Evolutionary conservation across 1,140 invertebrate species (phyloP).

Genomic region (Saccostrea echinata): DNA sequence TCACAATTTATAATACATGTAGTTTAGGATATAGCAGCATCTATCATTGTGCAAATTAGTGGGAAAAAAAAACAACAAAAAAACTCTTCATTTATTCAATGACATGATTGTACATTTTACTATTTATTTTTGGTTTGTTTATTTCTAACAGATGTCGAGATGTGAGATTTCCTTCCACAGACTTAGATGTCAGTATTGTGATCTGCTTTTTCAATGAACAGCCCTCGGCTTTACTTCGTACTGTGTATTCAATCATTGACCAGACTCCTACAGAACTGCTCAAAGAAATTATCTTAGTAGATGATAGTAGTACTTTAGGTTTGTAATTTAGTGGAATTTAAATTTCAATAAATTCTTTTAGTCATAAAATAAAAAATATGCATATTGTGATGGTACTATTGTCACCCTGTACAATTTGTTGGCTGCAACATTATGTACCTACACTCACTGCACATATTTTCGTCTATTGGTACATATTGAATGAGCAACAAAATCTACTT

Average conservation of each 20-base stretch:
- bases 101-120: background rate
- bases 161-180: slow-evolving; percentile 58
- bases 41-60: no score
- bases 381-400: no score
- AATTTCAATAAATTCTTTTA: no score
- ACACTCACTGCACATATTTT: no score
- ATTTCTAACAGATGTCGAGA: slow-evolving; percentile 67
- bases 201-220: slow-evolving; percentile 96
- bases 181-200: slow-evolving; percentile 85
- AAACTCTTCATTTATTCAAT: background rate
- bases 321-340: slow-evolving; percentile 78
- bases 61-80: background rate
- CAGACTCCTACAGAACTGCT: slow-evolving; percentile 89
- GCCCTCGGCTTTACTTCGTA: slow-evolving; percentile 90
- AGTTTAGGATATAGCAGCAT: no score
- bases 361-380: no score
- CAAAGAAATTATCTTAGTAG: slow-evolving; percentile 92
- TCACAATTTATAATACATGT: no score
- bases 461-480: no score
- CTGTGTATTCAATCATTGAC: slow-evolving; percentile 93
- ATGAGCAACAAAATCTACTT: no score
- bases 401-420: no score
- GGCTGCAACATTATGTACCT: no score
- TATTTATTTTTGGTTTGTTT: background rate
- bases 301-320: slow-evolving; percentile 93